These are phyloP conservation scores for Nannoperca obscura DNA, from an alignment of 2,797 vertebrate genomes.

Conservation along the genomic window DNA sequence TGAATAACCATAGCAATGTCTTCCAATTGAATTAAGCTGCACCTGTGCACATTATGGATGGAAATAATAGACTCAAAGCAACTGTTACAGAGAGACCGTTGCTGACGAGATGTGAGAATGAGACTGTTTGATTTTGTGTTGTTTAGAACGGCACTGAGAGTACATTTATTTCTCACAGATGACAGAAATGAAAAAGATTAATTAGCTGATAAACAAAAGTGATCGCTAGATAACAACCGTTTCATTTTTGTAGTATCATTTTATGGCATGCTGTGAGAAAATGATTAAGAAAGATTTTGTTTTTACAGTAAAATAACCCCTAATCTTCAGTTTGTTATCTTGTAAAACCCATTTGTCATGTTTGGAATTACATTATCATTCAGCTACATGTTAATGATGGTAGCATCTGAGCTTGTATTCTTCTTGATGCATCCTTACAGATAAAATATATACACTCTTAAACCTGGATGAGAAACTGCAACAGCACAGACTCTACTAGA, in stretches of 20 bases:
- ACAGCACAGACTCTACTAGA: not conserved
- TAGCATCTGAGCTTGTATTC: not conserved
- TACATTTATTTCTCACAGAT: not conserved
- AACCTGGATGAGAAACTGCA: constrained; percentile 7
- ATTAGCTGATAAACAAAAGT: constrained; percentile 40
- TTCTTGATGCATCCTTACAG: not conserved
- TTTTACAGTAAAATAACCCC: constrained; percentile 6
- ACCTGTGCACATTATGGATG: constrained; percentile 87
- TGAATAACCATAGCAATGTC: constrained; percentile 89
- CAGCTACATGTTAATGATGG: constrained; percentile 3
- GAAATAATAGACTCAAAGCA: constrained; percentile 80
- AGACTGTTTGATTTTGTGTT: constrained; percentile 26
- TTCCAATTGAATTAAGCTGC: constrained; percentile 88
- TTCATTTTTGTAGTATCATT: not conserved
- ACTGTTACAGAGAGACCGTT: constrained; percentile 50
- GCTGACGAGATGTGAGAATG: constrained; percentile 29
- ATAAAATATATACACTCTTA: not conserved
- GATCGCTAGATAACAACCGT: constrained; percentile 2
- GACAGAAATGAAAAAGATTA: constrained; percentile 33
- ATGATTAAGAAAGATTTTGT: not conserved
- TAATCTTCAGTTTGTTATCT: constrained; percentile 4
- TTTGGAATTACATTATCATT: constrained; percentile 5
- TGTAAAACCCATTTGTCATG: not conserved
- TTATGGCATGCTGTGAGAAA: not conserved
- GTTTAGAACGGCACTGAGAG: constrained; percentile 24